phyloP scores from a whole-genome alignment of 2,888 invertebrate species.

The Heteropelma amictum region DNA sequence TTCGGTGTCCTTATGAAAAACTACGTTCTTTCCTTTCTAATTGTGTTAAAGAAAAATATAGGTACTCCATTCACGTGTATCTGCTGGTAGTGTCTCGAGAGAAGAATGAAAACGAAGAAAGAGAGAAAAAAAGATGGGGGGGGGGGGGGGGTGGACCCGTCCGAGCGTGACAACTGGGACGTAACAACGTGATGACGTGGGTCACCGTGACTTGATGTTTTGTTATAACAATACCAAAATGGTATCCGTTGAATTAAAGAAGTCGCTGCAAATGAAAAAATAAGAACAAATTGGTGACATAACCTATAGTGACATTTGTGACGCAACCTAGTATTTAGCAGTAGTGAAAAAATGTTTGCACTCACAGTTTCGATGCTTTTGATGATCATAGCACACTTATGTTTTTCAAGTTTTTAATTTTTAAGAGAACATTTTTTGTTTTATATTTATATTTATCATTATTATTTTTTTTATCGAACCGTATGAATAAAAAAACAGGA shows the following conservation, averaged over 20 bases:
- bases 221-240: background rate
- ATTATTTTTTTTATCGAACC: background rate
- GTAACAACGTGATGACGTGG: background rate
- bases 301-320: background rate
- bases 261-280: background rate
- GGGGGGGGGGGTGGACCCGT: no score
- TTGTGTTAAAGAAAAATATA: no score
- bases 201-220: background rate
- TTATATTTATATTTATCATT: background rate
- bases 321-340: background rate
- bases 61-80: no score
- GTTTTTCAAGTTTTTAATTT: background rate
- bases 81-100: no score
- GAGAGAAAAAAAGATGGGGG: no score
- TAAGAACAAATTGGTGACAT: background rate
- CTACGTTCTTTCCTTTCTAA: no score
- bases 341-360: background rate
- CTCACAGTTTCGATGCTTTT: background rate
- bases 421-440: background rate
- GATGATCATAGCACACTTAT: background rate
- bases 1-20: no score
- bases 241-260: background rate
- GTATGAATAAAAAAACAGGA: background rate
- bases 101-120: no score
- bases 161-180: no score